Evolutionary conservation across 2,113 vertebrate species (phyloP).

Genomic region (Mus spicilegus): DNA sequence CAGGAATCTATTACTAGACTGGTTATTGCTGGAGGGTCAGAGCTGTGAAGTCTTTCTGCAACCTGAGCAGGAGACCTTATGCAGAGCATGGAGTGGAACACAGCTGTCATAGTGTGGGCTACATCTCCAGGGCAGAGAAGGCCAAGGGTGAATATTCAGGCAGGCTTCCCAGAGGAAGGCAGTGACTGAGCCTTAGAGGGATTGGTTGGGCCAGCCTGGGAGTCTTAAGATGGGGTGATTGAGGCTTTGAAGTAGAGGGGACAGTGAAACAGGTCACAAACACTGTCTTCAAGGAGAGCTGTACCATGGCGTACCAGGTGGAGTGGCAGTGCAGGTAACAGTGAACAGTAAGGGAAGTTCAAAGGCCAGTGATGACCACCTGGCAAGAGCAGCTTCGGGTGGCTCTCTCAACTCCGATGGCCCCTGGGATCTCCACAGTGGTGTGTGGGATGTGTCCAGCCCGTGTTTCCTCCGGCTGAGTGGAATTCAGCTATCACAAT

Average conservation of each 20-base stretch:
- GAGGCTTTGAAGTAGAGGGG: background rate
- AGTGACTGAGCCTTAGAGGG: background rate
- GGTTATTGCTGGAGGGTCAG: background rate
- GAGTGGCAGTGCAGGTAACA: background rate
- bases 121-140: background rate
- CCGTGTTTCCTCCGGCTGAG: background rate
- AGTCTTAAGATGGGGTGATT: background rate
- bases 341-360: background rate
- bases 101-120: too few relatives aligned
- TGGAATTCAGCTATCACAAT: background rate
- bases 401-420: background rate
- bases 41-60: fast-evolving
- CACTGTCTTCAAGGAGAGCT: background rate
- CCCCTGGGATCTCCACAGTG: too few relatives aligned
- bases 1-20: background rate
- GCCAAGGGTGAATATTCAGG: background rate
- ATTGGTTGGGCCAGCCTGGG: background rate
- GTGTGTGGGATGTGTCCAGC: background rate
- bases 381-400: too few relatives aligned
- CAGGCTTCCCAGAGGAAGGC: background rate
- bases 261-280: background rate
- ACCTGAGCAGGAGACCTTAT: background rate
- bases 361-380: background rate
- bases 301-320: fast-evolving
- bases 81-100: background rate